Percentiles rank a stretch among this genome's conserved stretches.
Conservation (phyloP, 2,888 invertebrate species). For the Drosophila koepferae region DNA sequence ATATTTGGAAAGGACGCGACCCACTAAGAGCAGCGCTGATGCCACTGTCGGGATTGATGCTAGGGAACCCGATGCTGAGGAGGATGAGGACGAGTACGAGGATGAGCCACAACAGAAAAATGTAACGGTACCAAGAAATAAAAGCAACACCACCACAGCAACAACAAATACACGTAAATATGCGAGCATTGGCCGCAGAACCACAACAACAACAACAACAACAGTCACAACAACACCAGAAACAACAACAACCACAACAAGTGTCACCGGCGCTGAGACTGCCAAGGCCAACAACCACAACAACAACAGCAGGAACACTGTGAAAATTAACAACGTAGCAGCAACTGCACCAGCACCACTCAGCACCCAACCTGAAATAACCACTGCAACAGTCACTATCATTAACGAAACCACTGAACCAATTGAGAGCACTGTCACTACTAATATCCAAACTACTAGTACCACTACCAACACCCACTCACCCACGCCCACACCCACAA, state of each 20-base stretch:
- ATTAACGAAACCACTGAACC: constrained; percentile 81
- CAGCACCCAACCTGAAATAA: constrained; percentile 52
- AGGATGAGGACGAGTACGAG: constrained; percentile 66
- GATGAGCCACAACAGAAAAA: constrained; percentile 75
- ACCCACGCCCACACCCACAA: constrained; percentile 57
- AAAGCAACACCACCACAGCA: constrained; percentile 75
- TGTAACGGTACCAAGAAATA: constrained; percentile 83
- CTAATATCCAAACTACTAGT: constrained; percentile 61
- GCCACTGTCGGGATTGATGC: constrained; percentile 31
- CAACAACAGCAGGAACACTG: constrained; percentile 66
- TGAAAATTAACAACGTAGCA: constrained; percentile 58
- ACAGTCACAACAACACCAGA: constrained; percentile 56
- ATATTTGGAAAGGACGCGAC: constrained; percentile 81
- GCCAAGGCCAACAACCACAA: constrained; percentile 59
- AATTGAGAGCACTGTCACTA: constrained; percentile 74
- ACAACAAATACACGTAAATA: constrained; percentile 82
- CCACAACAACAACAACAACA: constrained; percentile 70
- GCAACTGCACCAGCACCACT: constrained; percentile 62
- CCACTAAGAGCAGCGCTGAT: constrained; percentile 64
- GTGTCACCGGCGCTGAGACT: constrained; percentile 61
- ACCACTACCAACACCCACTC: constrained; percentile 56
- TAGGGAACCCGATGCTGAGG: constrained; percentile 51
- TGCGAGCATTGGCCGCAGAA: constrained; percentile 83
- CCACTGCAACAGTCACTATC: constrained; percentile 60
- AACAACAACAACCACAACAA: constrained; percentile 46